Conservation (phyloP, 2,888 invertebrate genomes). For the Epinotia brunnichana region DNA sequence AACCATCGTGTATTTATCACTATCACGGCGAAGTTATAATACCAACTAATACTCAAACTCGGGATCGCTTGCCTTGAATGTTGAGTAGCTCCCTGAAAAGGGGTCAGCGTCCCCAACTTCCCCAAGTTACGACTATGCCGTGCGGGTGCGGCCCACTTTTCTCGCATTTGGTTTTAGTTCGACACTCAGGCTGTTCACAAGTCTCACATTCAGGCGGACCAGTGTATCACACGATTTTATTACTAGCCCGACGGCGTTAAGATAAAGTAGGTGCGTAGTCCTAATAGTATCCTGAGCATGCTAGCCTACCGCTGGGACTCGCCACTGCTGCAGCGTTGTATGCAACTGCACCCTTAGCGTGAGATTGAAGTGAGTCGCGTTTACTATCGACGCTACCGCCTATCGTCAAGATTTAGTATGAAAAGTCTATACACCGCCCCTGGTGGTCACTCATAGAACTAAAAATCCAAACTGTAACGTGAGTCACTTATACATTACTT, state of each 20-base stretch:
- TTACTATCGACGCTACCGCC: too few species aligned
- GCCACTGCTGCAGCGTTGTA: too few species aligned
- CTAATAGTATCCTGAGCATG: too few species aligned
- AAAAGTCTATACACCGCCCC: too few species aligned
- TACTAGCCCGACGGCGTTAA: background rate
- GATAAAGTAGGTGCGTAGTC: background rate
- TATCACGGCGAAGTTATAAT: background rate
- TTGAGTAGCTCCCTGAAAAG: background rate
- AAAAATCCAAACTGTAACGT: too few species aligned
- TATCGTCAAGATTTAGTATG: too few species aligned
- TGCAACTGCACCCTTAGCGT: too few species aligned
- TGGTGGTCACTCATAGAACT: too few species aligned
- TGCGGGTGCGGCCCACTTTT: constrained; percentile 7
- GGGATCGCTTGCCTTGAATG: background rate
- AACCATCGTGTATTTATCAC: too few species aligned
- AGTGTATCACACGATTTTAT: background rate
- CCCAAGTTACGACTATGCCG: background rate
- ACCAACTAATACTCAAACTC: background rate
- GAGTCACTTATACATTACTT: too few species aligned
- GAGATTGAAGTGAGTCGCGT: too few species aligned
- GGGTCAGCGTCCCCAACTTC: background rate
- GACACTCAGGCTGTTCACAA: background rate
- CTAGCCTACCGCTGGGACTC: too few species aligned
- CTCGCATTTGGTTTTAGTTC: background rate
- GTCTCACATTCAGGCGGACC: background rate